A percentile compares a stretch with the other conserved stretches of the same genome.
Conservation (phyloP, 2,888 invertebrate species). For the Serrognathus titanus region DNA sequence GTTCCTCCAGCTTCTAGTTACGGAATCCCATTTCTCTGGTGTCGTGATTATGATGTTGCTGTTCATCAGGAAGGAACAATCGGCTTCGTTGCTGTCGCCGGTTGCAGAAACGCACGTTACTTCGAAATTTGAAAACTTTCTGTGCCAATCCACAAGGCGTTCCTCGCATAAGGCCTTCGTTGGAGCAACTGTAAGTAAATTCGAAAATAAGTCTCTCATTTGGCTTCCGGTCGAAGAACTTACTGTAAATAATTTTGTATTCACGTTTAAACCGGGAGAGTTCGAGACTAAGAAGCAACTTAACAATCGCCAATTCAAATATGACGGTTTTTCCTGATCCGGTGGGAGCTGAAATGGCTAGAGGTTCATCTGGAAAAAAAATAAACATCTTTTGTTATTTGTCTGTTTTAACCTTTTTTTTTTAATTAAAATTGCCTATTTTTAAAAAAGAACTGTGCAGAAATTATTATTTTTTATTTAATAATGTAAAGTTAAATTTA, state of each 20-base stretch:
- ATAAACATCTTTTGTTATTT: slow-evolving; percentile 4
- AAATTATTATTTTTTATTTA: too few species aligned
- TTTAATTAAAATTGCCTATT: too few species aligned
- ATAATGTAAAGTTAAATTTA: too few species aligned
- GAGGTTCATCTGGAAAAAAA: slow-evolving; percentile 56
- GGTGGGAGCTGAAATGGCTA: slow-evolving; percentile 77
- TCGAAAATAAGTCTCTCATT: neutral
- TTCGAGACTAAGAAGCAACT: slow-evolving; percentile 58
- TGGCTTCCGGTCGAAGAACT: slow-evolving; percentile 32
- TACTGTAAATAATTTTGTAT: slow-evolving; percentile 74
- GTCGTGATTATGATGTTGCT: slow-evolving; percentile 71
- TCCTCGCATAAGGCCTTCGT: slow-evolving; percentile 77
- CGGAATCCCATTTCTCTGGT: slow-evolving; percentile 82
- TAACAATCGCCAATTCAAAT: slow-evolving; percentile 77
- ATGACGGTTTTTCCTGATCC: slow-evolving; percentile 80
- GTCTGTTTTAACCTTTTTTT: too few species aligned
- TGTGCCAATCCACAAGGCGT: slow-evolving; percentile 67
- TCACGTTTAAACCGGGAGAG: slow-evolving; percentile 46
- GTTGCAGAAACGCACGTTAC: slow-evolving; percentile 68
- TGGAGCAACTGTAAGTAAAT: slow-evolving; percentile 63
- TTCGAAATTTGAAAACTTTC: slow-evolving; percentile 63
- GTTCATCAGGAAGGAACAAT: slow-evolving; percentile 48
- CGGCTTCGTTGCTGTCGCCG: slow-evolving; percentile 68
- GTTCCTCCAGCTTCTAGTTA: slow-evolving; percentile 73
- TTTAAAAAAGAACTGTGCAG: too few species aligned